Percentiles rank a stretch among this genome's conserved stretches.
These are phyloP conservation scores for Zaprionus ornatus DNA, from an alignment of 1,140 invertebrate species.

Conservation along the genomic window DNA sequence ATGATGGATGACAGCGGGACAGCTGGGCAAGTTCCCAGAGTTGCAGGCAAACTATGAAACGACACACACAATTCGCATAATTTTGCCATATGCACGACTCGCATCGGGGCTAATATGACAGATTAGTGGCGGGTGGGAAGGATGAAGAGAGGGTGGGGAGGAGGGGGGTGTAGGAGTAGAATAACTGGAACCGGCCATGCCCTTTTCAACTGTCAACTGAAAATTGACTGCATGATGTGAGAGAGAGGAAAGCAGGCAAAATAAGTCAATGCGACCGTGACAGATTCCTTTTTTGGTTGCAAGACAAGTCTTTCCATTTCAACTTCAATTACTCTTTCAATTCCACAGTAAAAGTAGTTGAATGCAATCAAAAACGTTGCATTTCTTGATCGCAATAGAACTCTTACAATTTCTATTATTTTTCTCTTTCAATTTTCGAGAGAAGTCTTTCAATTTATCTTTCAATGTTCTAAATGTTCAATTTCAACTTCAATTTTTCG, in stretches of 20 bases:
- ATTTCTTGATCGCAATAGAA: no score
- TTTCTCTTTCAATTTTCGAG: background rate
- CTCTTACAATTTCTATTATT: no score
- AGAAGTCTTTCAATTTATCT: background rate
- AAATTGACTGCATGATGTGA: background rate
- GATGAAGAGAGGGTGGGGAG: no score
- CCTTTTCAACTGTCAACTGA: conserved; percentile 18
- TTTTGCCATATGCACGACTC: conserved; percentile 26
- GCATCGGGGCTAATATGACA: conserved; percentile 6
- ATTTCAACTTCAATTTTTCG: background rate
- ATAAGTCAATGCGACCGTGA: background rate
- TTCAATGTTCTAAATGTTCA: no score
- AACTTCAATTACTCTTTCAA: background rate
- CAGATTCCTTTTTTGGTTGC: background rate
- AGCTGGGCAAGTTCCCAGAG: conserved; percentile 11
- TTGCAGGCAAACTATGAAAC: conserved; percentile 11
- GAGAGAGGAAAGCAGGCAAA: background rate
- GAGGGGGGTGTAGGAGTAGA: background rate
- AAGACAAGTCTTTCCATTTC: background rate
- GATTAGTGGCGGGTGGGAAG: background rate
- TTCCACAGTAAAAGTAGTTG: background rate
- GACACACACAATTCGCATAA: conserved; percentile 9
- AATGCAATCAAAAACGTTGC: no score
- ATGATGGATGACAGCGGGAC: conserved; percentile 61
- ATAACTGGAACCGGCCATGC: background rate